Base-by-base conservation (phyloP, 2,113 vertebrate species). In the Scomber japonicus region DNA sequence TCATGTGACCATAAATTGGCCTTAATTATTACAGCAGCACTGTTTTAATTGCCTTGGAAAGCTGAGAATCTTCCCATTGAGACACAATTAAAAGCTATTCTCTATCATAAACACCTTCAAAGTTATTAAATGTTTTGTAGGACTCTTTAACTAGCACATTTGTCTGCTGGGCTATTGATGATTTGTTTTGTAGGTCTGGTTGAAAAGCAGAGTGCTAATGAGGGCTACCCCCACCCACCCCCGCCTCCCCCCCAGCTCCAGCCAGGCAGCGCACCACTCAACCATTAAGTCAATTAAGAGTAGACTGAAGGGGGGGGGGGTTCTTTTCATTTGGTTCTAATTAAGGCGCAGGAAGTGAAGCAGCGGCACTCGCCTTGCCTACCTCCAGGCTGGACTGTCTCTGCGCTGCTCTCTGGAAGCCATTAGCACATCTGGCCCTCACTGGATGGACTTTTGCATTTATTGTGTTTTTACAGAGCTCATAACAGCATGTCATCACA, bases 291-390 rank as follows among this genome's bases (percentile, higher is more conserved):
- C 78, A 82, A 91, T 90, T 91, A 85, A 85, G 81, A 83, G 63
- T 17, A 57, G n/a, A 77, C 24, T 62, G 45, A 16, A 13, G 60
- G 63, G 65, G 82, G 55, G 65, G 82, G 55, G 46, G 31, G 19
- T 49, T 31, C 44, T 56, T 83, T 92, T 89, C 86, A 89, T 93
- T 94, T 94, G 90, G 78, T 91, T 93, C 67, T 87, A 86, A 92
- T 92, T 93, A 92, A 82, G 81, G 85, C 46, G 72, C 82, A 90
- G 91, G 91, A 92, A 92, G 82, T 88, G 83, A 74, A 78, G 86
- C 74, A 48, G 85, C 67, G 5, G 82, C 27, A 5, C 19, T 68
- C 80, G 71, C 72, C 72, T 71, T 80, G 77, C 78, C 82, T 77
- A 45, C 74, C 85, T 84, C 55, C 65, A 65, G 88, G 83, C 75